A percentile compares a stretch with the other conserved stretches of the same genome.
Conservation (phyloP, 1,140 invertebrate genomes). For the Aleiodes sp. region DNA sequence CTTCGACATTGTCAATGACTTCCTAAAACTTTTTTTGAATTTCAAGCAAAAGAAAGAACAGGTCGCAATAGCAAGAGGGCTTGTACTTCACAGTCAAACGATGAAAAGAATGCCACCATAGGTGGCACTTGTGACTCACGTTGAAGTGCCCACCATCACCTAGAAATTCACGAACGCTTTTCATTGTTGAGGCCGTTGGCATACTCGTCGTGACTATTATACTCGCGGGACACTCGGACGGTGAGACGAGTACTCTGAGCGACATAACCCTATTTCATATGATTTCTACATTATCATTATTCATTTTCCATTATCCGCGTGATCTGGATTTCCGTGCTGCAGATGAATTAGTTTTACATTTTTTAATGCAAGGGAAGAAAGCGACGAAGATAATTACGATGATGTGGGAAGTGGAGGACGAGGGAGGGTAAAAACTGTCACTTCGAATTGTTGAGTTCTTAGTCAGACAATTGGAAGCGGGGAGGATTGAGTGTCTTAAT, state of each 20-base stretch:
- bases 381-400: too few relatives aligned
- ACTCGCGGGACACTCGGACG: slow-evolving; percentile 8
- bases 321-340: too few relatives aligned
- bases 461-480: too few relatives aligned
- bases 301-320: not conserved
- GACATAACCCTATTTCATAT: slow-evolving; percentile 4
- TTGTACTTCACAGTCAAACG: not conserved
- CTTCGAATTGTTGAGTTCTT: too few relatives aligned
- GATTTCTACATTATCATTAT: not conserved
- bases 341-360: not conserved
- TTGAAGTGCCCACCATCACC: slow-evolving; percentile 13
- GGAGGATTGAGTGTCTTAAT: too few relatives aligned
- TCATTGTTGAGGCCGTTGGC: slow-evolving; percentile 11
- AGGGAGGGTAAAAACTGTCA: too few relatives aligned
- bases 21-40: not conserved
- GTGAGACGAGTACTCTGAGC: not conserved
- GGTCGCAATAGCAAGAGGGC: not conserved
- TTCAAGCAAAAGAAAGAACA: not conserved
- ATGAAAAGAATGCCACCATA: slow-evolving; percentile 11
- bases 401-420: too few relatives aligned
- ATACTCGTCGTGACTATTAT: slow-evolving; percentile 16
- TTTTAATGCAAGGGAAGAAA: not conserved
- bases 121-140: slow-evolving; percentile 3
- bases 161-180: slow-evolving; percentile 3
- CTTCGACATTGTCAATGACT: too few relatives aligned